Evolutionary conservation across 2,113 vertebrate genomes (phyloP).

Genomic region (Pygoscelis adeliae): DNA sequence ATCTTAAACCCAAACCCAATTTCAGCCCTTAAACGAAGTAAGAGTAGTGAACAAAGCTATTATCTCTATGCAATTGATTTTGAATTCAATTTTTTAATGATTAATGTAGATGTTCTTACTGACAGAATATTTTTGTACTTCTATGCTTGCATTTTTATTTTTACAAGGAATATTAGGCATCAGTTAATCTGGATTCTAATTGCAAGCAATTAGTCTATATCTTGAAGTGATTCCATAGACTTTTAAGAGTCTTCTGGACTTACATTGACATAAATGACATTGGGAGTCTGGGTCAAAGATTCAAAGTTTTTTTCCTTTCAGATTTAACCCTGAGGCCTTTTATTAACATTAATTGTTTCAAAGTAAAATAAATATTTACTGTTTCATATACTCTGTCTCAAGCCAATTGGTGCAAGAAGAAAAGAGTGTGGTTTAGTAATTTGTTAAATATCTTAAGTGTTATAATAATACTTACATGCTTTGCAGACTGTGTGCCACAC

Average conservation of each 20-base stretch:
- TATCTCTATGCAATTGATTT: not conserved
- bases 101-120: not conserved
- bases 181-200: not conserved
- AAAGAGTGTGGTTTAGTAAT: slow-evolving; percentile 16
- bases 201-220: not conserved
- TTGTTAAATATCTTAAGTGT: slow-evolving; percentile 50
- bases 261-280: not conserved
- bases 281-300: not conserved
- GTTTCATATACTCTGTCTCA: slow-evolving; percentile 48
- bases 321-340: slow-evolving; percentile 16
- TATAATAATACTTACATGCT: slow-evolving; percentile 22
- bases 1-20: not conserved
- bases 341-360: slow-evolving; percentile 46
- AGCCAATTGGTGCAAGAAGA: slow-evolving; percentile 29
- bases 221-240: not conserved
- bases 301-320: not conserved
- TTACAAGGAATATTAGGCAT: not conserved
- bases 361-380: slow-evolving; percentile 71
- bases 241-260: not conserved
- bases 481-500: not conserved
- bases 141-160: not conserved
- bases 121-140: not conserved
- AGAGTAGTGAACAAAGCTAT: not conserved
- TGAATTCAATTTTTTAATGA: not conserved
- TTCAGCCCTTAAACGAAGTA: not conserved